Evolutionary conservation across 2,113 vertebrate species (phyloP).

Genomic region (Meriones unguiculatus): DNA sequence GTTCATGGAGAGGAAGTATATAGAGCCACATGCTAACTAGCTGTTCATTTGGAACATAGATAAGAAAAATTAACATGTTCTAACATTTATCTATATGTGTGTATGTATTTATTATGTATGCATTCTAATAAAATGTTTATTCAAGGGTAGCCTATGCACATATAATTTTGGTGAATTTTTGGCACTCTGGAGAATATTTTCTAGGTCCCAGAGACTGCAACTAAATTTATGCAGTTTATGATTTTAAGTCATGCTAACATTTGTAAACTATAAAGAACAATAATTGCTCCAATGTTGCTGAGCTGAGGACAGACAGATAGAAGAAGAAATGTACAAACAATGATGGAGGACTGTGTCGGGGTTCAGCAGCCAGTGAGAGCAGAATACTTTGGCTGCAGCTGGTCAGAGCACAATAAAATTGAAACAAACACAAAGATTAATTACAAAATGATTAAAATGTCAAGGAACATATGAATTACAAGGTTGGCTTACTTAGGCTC

Average conservation of each 20-base stretch:
- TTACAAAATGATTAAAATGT: conserved; percentile 77
- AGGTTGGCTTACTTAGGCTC: background rate
- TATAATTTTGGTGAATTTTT: conserved; percentile 35
- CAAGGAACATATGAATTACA: conserved; percentile 52
- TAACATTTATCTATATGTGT: background rate
- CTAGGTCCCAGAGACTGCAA: conserved; percentile 19
- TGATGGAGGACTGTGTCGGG: conserved; percentile 59
- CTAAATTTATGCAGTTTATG: conserved; percentile 28
- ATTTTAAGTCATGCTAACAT: conserved; percentile 9
- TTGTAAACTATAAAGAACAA: conserved; percentile 42
- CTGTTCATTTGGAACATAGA: conserved; percentile 24
- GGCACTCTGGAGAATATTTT: conserved; percentile 45
- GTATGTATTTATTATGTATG: background rate
- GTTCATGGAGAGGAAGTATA: background rate
- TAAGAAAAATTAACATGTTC: conserved; percentile 2
- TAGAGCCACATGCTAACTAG: conserved; percentile 32
- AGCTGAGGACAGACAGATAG: conserved; percentile 11
- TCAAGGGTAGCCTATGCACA: conserved; percentile 25
- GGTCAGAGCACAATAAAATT: conserved; percentile 78
- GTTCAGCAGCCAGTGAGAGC: conserved; percentile 71
- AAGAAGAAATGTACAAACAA: conserved; percentile 51
- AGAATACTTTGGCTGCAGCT: conserved; percentile 78
- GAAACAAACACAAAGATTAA: conserved; percentile 80
- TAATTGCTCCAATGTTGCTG: conserved; percentile 32
- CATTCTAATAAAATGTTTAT: conserved; percentile 52